Evolutionary conservation across 2,888 invertebrate genomes (phyloP).

Genomic region (Halictus ligatus): DNA sequence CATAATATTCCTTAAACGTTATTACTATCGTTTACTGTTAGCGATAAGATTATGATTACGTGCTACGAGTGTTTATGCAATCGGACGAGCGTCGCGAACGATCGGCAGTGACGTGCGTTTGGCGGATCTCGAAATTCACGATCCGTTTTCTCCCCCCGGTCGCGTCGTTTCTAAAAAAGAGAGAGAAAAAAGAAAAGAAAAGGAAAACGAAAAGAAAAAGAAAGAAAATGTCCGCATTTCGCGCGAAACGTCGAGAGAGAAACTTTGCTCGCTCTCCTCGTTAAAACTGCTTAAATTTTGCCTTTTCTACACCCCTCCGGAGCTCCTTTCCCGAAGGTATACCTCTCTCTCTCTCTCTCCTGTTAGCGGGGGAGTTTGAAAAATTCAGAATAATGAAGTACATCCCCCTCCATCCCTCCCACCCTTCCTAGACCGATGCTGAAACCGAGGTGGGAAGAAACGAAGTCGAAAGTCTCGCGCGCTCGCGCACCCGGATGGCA

Average conservation of each 20-base stretch:
- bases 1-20: constrained; percentile 69
- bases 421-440: constrained; percentile 4
- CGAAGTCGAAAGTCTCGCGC: constrained; percentile 22
- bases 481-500: no score
- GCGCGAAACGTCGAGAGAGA: constrained; percentile 52
- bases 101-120: constrained; percentile 46
- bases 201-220: no score
- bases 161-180: constrained; percentile 2
- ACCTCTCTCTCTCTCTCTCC: no score
- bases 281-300: constrained; percentile 49
- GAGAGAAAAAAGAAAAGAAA: no score
- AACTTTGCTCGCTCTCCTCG: constrained; percentile 48
- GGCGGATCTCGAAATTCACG: background rate
- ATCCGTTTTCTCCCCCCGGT: background rate
- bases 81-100: constrained; percentile 41
- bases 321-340: constrained; percentile 7
- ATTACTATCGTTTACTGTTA: constrained; percentile 12
- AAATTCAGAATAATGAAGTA: constrained; percentile 52
- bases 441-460: constrained; percentile 29
- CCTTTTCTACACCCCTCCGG: constrained; percentile 20
- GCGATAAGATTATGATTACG: background rate
- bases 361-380: constrained; percentile 19
- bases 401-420: background rate
- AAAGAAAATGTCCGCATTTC: constrained; percentile 18
- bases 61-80: constrained; percentile 2